Percentiles rank a stretch among this genome's conserved stretches.
phyloP scores from a whole-genome alignment of 1,140 invertebrate species.

The Dendrolimus punctatus region DNA sequence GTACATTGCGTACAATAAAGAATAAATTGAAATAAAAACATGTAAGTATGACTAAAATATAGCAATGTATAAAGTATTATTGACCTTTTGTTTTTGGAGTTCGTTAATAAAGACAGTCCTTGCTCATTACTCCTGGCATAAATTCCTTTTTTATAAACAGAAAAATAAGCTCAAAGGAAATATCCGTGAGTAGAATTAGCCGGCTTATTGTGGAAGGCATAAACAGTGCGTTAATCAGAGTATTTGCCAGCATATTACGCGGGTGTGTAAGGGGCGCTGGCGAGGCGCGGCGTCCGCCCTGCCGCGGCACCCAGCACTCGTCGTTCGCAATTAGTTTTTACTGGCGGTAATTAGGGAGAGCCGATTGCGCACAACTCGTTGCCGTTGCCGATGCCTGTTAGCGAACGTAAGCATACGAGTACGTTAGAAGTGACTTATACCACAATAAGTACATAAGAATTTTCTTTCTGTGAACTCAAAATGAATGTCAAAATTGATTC shows the following conservation, averaged over 20 bases:
- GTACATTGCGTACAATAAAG: no score
- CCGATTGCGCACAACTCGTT: slow-evolving; percentile 40
- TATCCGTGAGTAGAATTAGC: slow-evolving; percentile 5
- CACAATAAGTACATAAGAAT: slow-evolving; percentile 18
- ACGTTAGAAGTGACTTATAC: neutral
- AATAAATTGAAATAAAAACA: no score
- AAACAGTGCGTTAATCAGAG: slow-evolving; percentile 27
- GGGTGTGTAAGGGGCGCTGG: slow-evolving; percentile 12
- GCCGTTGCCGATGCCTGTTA: slow-evolving; percentile 13
- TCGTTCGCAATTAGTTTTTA: slow-evolving; percentile 57
- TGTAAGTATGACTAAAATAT: no score
- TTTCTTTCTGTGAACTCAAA: neutral
- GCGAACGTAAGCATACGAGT: no score
- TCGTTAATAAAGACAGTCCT: no score
- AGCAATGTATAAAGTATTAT: no score
- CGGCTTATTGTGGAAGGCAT: slow-evolving; percentile 9
- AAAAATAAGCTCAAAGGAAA: neutral
- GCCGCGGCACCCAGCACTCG: slow-evolving; percentile 9
- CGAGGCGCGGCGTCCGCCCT: neutral
- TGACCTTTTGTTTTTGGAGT: no score
- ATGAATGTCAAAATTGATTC: no score
- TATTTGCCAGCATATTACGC: slow-evolving; percentile 27
- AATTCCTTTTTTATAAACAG: no score
- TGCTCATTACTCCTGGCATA: no score
- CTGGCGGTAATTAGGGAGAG: slow-evolving; percentile 51